Evolutionary conservation across 2,113 vertebrate genomes (phyloP), one percentile per base, ranked within the genome.

Genomic region (Chloropsis hardwickii): DNA sequence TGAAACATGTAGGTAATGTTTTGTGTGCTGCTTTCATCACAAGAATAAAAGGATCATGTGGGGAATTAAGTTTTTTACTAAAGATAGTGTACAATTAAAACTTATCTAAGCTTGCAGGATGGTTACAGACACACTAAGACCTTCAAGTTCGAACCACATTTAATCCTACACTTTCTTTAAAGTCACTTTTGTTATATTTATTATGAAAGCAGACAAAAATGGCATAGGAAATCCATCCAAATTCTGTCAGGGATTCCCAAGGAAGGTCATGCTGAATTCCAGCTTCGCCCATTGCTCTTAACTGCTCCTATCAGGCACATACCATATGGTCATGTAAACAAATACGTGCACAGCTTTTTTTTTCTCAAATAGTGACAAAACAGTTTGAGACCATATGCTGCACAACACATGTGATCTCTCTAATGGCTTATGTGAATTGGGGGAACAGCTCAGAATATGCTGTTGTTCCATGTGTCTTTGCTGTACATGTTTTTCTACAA

Each of bases 291-390:
- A 0, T 48, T 92, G 67, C 60, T 91, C 39, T 79, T 44, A 92
- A 65, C 56, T 89, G 7, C 62, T 85, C 25, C 27, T 80, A 33
- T 83, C 81, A 93, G 60, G 40, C 67, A 91, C 1, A 9, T 88
- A 64, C 88, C 95, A 95, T 95, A 97, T 95, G 95, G 94, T 48
- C 94, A 54, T 79, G 90, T 50, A 97, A 95, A 92, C 86, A 96
- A 94, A 97, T 94, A 95, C 35, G 25, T 0, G 14, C 70, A 92
- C 90, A 95, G 91, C 66, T 95, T 90, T 96, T 95, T 83, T 66
- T 78, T 86, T 86, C 91, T 95, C 91, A 90, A 81, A 69, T 14
- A 94, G 82, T 61, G 81, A 91, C 86, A 66, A 76, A 93, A 88
- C 78, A 66, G 69, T 94, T 86, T 88, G 90, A n/a, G 78, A 71